Base-by-base conservation (phyloP, 2,797 vertebrate species). In the Alcedo quadribrachys region DNA sequence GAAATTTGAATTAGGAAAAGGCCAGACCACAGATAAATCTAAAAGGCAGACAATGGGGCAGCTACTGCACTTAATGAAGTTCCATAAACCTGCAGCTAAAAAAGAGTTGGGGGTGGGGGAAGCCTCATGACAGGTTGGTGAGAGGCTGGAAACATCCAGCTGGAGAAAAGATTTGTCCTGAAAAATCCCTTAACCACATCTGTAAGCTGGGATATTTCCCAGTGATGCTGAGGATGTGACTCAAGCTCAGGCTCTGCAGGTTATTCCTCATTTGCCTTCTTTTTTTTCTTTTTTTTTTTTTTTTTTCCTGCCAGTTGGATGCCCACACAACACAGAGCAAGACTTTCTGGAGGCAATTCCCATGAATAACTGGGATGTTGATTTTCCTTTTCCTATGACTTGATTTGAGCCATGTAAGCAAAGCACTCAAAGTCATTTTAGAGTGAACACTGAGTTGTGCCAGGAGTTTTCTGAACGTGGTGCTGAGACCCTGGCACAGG, bases 101-200 rank as follows among this genome's bases (percentile, higher is more conserved):
- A 93, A 94, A 62, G 46, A 94, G 33, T 12, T 75, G 42, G 70
- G 37, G 21, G 78, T 40, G 79, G 51, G 84, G 46, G 7, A 92
- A 71, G 35, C 40, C 69, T 93, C 88, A 5, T 69, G 84, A 92
- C 86, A 87, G 57, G 80, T 37, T 60, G 81, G 46, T 16, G 46
- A 79, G 83, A 93, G 91, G 62, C 92, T 95, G 91, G 89, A 96
- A 96, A 89, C n/a, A 92, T 71, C 71, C 89, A 92, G 91, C 93
- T 96, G 94, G 90, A 87, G 85, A 94, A 94, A 53, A 92, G 85
- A 90, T 95, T 85, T 87, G 57, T 69, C 66, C 71, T 75, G 51
- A 84, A 92, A 81, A 92, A 92, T 35, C 19, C 19, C 61, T 85
- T 46, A 63, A 51, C 17, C 91, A 81, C 61, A n/a, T 73, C 87